Conservation (phyloP, 2,797 vertebrate genomes). For the Cyclopterus lumpus region DNA sequence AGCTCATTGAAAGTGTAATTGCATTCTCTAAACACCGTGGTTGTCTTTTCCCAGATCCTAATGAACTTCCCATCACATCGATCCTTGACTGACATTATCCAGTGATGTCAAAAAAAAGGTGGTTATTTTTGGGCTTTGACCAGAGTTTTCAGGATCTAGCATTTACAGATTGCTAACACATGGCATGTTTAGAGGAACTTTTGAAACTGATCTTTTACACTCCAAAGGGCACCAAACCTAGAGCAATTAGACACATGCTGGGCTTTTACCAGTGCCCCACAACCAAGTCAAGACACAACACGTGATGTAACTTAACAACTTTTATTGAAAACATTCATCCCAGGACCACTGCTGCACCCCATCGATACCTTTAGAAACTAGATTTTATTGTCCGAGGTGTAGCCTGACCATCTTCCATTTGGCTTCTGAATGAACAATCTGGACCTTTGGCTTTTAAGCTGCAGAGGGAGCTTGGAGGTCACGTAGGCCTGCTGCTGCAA, state of each 20-base stretch:
- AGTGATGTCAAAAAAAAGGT: too few relatives aligned
- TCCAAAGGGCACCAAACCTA: neutral
- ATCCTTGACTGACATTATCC: too few relatives aligned
- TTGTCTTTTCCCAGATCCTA: too few relatives aligned
- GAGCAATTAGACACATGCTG: neutral
- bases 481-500: too few relatives aligned
- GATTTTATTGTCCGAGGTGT: fast-evolving
- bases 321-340: neutral
- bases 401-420: conserved; percentile 13
- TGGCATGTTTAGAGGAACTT: too few relatives aligned
- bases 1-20: too few relatives aligned
- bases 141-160: too few relatives aligned
- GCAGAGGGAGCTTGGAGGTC: neutral
- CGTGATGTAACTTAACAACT: neutral
- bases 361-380: neutral
- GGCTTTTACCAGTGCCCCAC: neutral
- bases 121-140: too few relatives aligned
- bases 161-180: too few relatives aligned
- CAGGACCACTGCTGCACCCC: neutral
- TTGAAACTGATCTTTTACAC: neutral
- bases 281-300: neutral
- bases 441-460: neutral
- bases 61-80: too few relatives aligned
- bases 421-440: fast-evolving
- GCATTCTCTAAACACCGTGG: too few relatives aligned